phyloP scores from a whole-genome alignment of 2,113 vertebrate genomes.

The Alaudala cheleensis region DNA sequence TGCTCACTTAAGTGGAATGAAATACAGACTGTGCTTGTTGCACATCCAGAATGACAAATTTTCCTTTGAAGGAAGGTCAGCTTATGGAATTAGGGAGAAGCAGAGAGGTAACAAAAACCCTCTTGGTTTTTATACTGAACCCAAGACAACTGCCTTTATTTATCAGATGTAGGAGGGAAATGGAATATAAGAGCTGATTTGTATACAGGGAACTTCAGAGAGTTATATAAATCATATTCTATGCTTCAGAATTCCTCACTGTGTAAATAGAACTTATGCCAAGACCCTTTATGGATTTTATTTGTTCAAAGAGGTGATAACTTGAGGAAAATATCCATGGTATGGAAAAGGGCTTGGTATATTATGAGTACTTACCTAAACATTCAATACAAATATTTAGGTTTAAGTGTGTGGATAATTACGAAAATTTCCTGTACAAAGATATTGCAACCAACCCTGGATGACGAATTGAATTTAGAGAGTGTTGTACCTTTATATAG shows the following conservation, averaged over 20 bases:
- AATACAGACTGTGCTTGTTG: background rate
- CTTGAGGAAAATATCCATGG: background rate
- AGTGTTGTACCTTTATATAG: background rate
- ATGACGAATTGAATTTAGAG: background rate
- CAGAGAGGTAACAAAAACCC: background rate
- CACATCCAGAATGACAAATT: background rate
- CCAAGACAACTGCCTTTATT: background rate
- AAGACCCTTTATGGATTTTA: background rate
- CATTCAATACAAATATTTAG: background rate
- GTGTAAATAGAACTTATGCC: background rate
- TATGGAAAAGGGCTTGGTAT: background rate
- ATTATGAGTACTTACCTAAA: background rate
- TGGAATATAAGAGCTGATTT: background rate
- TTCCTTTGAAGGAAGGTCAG: background rate
- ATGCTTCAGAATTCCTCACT: background rate
- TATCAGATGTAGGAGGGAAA: background rate
- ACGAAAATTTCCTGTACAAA: background rate
- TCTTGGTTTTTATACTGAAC: background rate
- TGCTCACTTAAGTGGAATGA: background rate
- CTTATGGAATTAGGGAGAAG: background rate
- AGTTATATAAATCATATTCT: background rate
- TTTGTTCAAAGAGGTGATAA: background rate
- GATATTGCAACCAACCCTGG: background rate
- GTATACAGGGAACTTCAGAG: background rate
- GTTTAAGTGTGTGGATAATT: background rate